Percentiles rank a stretch among this genome's conserved stretches.
These are phyloP conservation scores for Bhutanitis thaidina DNA, from an alignment of 2,888 invertebrate species.

Conservation along the genomic window DNA sequence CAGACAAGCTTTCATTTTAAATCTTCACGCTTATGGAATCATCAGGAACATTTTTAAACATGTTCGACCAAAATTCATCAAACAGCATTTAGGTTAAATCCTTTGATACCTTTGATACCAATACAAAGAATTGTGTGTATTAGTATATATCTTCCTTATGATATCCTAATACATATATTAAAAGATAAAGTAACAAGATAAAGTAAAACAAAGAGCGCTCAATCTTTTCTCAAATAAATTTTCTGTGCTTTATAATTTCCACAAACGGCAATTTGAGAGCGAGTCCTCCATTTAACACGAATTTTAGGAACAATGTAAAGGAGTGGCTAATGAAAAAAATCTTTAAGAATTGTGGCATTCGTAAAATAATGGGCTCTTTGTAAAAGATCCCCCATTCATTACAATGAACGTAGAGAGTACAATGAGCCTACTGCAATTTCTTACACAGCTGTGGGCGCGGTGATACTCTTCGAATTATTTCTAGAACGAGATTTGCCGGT, in stretches of 20 bases:
- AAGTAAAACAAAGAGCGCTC: background rate
- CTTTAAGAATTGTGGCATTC: conserved; percentile 25
- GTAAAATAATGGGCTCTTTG: conserved; percentile 34
- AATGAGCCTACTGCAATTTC: conserved; percentile 34
- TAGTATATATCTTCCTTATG: too few species aligned
- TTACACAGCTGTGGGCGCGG: conserved; percentile 22
- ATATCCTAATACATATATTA: too few species aligned
- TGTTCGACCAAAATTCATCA: too few species aligned
- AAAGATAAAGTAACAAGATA: too few species aligned
- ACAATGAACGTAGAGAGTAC: conserved; percentile 29
- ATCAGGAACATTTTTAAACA: too few species aligned
- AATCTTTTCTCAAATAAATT: background rate
- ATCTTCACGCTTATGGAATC: too few species aligned
- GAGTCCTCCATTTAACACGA: conserved; percentile 12
- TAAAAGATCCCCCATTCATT: conserved; percentile 32
- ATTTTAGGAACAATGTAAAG: conserved; percentile 25
- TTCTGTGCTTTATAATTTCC: conserved; percentile 2
- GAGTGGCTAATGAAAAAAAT: conserved; percentile 29
- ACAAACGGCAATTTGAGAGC: conserved; percentile 10
- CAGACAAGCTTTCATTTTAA: too few species aligned
- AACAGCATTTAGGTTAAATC: too few species aligned
- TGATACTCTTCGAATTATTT: background rate
- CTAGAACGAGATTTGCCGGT: background rate
- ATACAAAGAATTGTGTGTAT: too few species aligned
- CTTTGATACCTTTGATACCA: too few species aligned